Base-by-base conservation (phyloP, 2,797 vertebrate genomes). In the Chromobotia macracanthus region DNA sequence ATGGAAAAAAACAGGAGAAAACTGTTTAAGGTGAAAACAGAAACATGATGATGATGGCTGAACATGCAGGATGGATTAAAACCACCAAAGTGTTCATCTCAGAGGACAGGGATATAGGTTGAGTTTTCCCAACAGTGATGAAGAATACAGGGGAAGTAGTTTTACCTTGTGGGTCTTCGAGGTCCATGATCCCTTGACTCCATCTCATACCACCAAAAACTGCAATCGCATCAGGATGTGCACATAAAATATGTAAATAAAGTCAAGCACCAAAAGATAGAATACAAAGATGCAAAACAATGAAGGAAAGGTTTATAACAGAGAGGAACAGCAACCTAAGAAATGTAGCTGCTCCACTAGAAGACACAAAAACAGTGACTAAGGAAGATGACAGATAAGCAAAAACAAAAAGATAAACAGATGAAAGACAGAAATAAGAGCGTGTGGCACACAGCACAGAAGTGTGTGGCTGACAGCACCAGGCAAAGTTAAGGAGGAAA, bases 161-260 rank as follows among this genome's bases (percentile, higher is more conserved):
- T 73, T 82, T 71, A 86, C 84, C 82, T 82, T 75, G 77, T 67
- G 55, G 60, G 21, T 72, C 66, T 81, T 28, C 19, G 69, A 75
- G 70, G 72, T 60, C 58, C 64, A 58, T 63, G 80, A 75, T 80
- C 38, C 31, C n/a, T 72, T 77, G 82, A 65, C 46, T 84, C 84
- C 84, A 86, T 84, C 44, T 23, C 56, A 41, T 23, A 60, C 7
- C 60, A 51, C 31, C 13, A 35, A 70, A 71, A 78, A 63, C 12
- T 46, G 44, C 41, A 13, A 53, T n/a, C 61, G n/a, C 44, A 79
- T 48, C 35, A 60, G 67, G 21, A 55, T 63, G 50, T 55, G 6
- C 10, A 58, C 50, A 66, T 18, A 53, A 69, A 56, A 8, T 41
- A 15, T n/a, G 21, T 67, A 55, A 64, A 66, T 12, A 11, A 56